Percentiles rank a stretch among this genome's conserved stretches.
Evolutionary conservation across 2,888 invertebrate species (phyloP).

Genomic region (Stomorhina lunata): DNA sequence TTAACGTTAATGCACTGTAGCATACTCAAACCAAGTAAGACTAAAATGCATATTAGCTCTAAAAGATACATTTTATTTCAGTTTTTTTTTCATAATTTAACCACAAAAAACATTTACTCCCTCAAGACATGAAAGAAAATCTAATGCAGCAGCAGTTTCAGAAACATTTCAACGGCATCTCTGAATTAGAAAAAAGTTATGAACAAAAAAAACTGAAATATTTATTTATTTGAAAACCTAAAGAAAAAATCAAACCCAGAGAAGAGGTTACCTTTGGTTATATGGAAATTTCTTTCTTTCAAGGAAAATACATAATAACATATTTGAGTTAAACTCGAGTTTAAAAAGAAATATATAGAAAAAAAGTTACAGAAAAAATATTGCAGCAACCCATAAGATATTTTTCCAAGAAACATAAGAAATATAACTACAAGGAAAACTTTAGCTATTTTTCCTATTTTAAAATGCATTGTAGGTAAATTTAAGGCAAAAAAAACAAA

Average conservation of each 20-base stretch:
- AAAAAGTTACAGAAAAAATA: not conserved
- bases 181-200: conserved; percentile 41
- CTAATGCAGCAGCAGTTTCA: not conserved
- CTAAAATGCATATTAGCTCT: conserved; percentile 56
- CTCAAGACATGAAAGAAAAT: conserved; percentile 52
- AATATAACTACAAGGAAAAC: conserved; percentile 48
- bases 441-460: conserved; percentile 16
- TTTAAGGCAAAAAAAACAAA: conserved; percentile 4
- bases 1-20: conserved; percentile 21
- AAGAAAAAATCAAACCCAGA: conserved; percentile 26
- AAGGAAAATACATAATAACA: conserved; percentile 61
- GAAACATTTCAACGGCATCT: conserved; percentile 55
- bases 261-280: conserved; percentile 60
- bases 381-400: conserved; percentile 45
- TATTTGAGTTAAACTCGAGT: conserved; percentile 52
- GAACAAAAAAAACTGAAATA: conserved; percentile 17
- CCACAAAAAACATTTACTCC: conserved; percentile 41
- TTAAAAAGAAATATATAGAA: not conserved
- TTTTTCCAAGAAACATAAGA: conserved; percentile 59
- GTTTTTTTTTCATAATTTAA: not conserved
- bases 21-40: conserved; percentile 6
- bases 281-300: conserved; percentile 61
- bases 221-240: conserved; percentile 13
- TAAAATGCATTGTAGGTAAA: conserved; percentile 24
- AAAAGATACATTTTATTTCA: conserved; percentile 31